Base-by-base conservation (phyloP, 2,888 invertebrate species). In the Myopa tessellatipennis region DNA sequence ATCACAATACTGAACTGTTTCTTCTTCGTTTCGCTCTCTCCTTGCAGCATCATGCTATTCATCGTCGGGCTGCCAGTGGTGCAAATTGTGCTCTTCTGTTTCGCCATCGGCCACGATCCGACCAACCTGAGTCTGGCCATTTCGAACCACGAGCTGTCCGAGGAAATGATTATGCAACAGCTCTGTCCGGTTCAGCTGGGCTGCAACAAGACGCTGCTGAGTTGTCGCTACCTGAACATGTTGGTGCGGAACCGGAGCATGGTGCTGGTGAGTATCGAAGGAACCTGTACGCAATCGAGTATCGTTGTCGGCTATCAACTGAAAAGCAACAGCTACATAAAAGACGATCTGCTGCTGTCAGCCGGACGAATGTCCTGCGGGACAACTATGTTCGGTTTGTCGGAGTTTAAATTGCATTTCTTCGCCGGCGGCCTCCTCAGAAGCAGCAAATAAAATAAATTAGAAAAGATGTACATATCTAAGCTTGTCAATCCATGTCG, bases 101-200 rank as follows among this genome's bases (percentile, higher is more conserved):
- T 95, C 72, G 94, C 97, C 18, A 95, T 97, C 83, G 96, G 96
- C n/a, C 94, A 95, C 86, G 95, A 96, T 86, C 96, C 96, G 0
- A 90, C 91, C 8, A 93, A 94, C 16, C 90, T 98, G 0, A 92
- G 92, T 65, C 87, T 98, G 61, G 96, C 94, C 0, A 92, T 97
- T 45, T 93, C 96, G 40, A 97, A 97, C 90, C 90, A 95, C 82
- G 97, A 97, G 88, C 88, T 94, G 72, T 87, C 86, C 55, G 88
- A 90, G 36, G 90, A 91, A 84, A 90, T 90, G 82, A 89, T 91
- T 63, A 83, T 88, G 45, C 86, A 89, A 10, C 89, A 91, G 40
- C 91, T 90, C 81, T 89, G 89, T 78, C 91, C 91, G 78, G 88
- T 91, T 40, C 88, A 87, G 60, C 82, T 87, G 55, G 90, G 90